Evolutionary conservation across 2,888 invertebrate genomes (phyloP).

Genomic region (Agrotis exclamationis): DNA sequence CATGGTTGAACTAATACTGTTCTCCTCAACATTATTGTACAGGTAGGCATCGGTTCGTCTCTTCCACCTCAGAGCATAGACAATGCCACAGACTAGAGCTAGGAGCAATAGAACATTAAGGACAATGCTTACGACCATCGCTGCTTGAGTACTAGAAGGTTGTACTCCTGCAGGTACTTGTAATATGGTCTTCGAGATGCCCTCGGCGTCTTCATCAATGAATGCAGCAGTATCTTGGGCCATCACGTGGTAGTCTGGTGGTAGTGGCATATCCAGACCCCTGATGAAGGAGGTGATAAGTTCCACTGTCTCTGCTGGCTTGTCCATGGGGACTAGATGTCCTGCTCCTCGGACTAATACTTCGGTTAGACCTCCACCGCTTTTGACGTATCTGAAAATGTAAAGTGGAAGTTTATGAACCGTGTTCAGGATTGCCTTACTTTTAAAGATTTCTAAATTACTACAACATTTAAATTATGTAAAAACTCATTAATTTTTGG

Average conservation of each 20-base stretch:
- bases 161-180: conserved; percentile 39
- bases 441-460: too few relatives aligned
- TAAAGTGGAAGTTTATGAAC: not conserved
- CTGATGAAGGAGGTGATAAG: conserved; percentile 77
- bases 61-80: conserved; percentile 74
- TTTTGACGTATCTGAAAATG: conserved; percentile 89
- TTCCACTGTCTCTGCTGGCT: conserved; percentile 85
- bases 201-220: conserved; percentile 58
- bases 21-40: conserved; percentile 73
- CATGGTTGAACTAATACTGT: conserved; percentile 68
- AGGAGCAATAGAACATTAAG: conserved; percentile 77
- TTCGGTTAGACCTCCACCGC: conserved; percentile 90
- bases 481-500: too few relatives aligned
- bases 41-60: conserved; percentile 72
- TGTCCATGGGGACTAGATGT: conserved; percentile 92
- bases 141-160: conserved; percentile 58
- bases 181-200: conserved; percentile 54
- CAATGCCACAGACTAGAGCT: conserved; percentile 67
- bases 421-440: too few relatives aligned
- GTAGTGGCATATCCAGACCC: conserved; percentile 68
- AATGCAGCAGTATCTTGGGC: conserved; percentile 62
- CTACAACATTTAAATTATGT: too few relatives aligned
- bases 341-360: conserved; percentile 91
- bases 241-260: conserved; percentile 65
- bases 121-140: conserved; percentile 76